phyloP scores from a whole-genome alignment of 2,113 vertebrate genomes.

The Anser brachyrhynchus region DNA sequence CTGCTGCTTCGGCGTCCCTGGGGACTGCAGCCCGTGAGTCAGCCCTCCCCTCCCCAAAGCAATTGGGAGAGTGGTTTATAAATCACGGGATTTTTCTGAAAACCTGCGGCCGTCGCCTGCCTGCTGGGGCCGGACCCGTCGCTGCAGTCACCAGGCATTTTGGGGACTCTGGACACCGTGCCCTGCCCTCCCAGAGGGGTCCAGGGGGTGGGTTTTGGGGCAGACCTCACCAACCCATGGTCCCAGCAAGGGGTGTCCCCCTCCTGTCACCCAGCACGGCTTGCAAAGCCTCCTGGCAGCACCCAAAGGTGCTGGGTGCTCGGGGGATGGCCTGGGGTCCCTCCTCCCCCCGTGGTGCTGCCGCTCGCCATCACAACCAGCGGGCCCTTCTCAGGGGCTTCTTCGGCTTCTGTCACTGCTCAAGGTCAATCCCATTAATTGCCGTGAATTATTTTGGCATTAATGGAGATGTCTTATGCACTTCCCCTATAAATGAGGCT shows the following conservation, averaged over 20 bases:
- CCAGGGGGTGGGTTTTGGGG: fast-evolving
- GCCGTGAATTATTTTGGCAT: conserved; percentile 35
- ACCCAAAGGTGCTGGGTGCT: background rate
- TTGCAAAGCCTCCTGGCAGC: background rate
- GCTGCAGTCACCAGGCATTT: fast-evolving
- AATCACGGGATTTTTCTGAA: background rate
- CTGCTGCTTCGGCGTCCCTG: fast-evolving
- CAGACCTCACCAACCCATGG: background rate
- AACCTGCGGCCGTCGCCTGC: background rate
- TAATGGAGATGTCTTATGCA: conserved; percentile 49
- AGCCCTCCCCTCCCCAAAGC: background rate
- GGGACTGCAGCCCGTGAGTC: background rate
- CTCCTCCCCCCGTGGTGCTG: fast-evolving
- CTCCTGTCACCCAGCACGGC: fast-evolving
- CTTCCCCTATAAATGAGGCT: conserved; percentile 28
- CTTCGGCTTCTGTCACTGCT: background rate
- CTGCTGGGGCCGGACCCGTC: fast-evolving
- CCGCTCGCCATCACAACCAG: background rate
- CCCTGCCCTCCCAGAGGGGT: background rate
- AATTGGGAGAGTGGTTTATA: conserved; percentile 3
- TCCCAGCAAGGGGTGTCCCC: background rate
- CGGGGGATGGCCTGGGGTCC: fast-evolving
- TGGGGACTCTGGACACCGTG: fast-evolving
- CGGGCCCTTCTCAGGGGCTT: background rate
- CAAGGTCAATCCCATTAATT: conserved; percentile 58